Percentiles rank a stretch among this genome's conserved stretches.
Evolutionary conservation across 2,113 vertebrate species (phyloP).

Genomic region (Amblyopsis rosae): DNA sequence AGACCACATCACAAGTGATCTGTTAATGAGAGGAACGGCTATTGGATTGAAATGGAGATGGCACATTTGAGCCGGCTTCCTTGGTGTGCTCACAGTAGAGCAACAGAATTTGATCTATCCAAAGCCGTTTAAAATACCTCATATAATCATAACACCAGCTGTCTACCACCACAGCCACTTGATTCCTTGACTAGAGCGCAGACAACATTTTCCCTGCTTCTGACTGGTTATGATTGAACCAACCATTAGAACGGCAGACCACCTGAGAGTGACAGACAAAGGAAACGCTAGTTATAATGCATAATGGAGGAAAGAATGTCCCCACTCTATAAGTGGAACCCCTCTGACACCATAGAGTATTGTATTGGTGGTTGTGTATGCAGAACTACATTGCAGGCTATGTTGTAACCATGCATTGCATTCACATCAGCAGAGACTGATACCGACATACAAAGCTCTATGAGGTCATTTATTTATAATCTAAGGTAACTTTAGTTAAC

Average conservation of each 20-base stretch:
- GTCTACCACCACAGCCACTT: neutral
- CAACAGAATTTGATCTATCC: neutral
- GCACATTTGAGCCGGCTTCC: conserved; percentile 4
- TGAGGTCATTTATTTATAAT: too few relatives aligned
- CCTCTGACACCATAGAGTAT: too few relatives aligned
- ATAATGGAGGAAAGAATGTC: too few relatives aligned
- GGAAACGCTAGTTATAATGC: too few relatives aligned
- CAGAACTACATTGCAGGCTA: too few relatives aligned
- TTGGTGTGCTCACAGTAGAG: neutral
- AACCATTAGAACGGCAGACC: conserved; percentile 2
- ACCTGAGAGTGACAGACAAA: neutral
- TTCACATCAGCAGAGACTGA: too few relatives aligned
- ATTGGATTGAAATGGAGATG: neutral
- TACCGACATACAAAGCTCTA: too few relatives aligned
- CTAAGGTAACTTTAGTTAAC: too few relatives aligned
- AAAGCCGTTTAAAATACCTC: neutral
- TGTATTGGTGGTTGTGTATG: too few relatives aligned
- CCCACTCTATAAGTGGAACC: too few relatives aligned
- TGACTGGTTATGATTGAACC: conserved; percentile 32
- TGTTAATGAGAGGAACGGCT: neutral
- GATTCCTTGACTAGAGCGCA: neutral
- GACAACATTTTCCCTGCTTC: conserved; percentile 7
- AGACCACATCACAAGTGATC: neutral
- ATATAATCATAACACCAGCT: neutral
- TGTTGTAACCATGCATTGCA: too few relatives aligned